phyloP scores from a whole-genome alignment of 2,888 invertebrate genomes.

The Stenodera caucasica region DNA sequence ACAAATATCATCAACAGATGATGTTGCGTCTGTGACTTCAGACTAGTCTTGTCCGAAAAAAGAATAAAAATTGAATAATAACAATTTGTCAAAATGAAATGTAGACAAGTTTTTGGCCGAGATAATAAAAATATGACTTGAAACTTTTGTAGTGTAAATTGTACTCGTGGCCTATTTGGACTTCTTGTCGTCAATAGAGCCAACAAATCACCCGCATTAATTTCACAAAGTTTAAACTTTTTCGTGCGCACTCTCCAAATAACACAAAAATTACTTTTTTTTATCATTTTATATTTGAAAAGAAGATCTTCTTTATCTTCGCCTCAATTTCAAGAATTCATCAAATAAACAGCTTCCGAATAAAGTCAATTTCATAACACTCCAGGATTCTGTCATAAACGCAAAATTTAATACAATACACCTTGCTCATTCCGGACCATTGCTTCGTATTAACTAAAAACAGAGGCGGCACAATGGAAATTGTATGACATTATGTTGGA shows the following conservation, averaged over 20 bases:
- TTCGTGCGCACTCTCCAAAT: too few species aligned
- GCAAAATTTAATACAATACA: constrained; percentile 24
- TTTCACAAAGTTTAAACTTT: neutral
- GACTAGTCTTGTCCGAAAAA: neutral
- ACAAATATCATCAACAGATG: neutral
- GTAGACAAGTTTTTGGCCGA: neutral
- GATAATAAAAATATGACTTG: too few species aligned
- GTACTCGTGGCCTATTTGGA: neutral
- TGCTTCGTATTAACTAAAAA: constrained; percentile 15
- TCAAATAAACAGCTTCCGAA: too few species aligned
- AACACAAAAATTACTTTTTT: too few species aligned
- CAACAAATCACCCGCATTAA: neutral
- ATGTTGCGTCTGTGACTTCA: neutral
- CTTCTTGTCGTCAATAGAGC: neutral
- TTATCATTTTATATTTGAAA: too few species aligned
- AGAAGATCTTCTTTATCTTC: too few species aligned
- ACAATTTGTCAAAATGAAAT: too few species aligned
- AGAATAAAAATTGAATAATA: too few species aligned
- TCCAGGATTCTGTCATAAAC: neutral
- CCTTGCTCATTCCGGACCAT: constrained; percentile 19
- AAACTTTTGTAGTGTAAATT: neutral
- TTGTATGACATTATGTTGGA: constrained; percentile 30
- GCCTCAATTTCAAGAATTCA: too few species aligned
- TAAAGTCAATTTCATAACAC: too few species aligned
- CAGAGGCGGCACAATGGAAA: constrained; percentile 33